Conservation (phyloP, 2,113 vertebrate genomes). For the Takifugu bimaculatus region DNA sequence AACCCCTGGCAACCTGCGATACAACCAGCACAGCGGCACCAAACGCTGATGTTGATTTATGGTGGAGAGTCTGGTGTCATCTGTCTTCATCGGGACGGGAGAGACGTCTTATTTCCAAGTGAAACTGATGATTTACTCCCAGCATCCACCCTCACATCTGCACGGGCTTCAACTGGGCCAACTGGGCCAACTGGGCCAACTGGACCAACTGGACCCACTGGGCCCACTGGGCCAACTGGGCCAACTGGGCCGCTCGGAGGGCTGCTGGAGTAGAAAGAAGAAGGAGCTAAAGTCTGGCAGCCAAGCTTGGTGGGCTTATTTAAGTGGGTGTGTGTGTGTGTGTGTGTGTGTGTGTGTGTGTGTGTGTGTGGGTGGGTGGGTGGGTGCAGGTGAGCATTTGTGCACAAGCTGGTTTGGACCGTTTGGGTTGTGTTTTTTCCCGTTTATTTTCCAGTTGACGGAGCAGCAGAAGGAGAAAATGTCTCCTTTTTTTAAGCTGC, state of each 20-base stretch:
- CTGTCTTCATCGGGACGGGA: conserved; percentile 51
- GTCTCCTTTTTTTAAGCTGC: no score
- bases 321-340: conserved; percentile 26
- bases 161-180: background rate
- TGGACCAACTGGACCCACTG: background rate
- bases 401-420: no score
- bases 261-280: background rate
- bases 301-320: conserved; percentile 53
- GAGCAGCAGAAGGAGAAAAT: no score
- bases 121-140: conserved; percentile 50
- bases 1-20: conserved; percentile 30
- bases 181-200: background rate
- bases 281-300: conserved; percentile 57
- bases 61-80: conserved; percentile 31
- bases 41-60: conserved; percentile 65
- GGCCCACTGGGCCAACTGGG: background rate
- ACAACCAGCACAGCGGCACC: conserved; percentile 13
- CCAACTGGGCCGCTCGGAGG: background rate
- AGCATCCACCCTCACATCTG: background rate
- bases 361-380: background rate
- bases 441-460: no score
- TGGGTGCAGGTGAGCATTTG: conserved; percentile 1
- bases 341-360: background rate
- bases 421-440: conserved; percentile 18
- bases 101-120: conserved; percentile 60